phyloP scores from a whole-genome alignment of 2,113 vertebrate species.

The Symphodus melops region DNA sequence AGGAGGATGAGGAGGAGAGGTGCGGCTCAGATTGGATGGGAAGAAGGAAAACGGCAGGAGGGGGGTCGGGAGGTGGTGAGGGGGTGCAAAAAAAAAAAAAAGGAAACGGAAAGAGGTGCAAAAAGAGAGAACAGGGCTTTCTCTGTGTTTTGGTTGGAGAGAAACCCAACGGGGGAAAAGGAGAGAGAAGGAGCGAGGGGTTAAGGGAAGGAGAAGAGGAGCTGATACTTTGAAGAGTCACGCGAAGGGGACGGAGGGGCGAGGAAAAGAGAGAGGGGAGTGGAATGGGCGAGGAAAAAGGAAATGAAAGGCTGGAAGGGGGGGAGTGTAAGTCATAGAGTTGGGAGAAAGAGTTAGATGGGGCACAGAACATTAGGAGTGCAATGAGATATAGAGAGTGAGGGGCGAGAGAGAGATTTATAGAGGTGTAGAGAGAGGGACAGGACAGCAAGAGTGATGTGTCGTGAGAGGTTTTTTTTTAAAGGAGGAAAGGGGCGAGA shows the following conservation, averaged over 20 bases:
- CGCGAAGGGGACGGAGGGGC: slow-evolving; percentile 43
- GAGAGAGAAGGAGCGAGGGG: slow-evolving; percentile 50
- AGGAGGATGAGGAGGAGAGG: slow-evolving; percentile 39
- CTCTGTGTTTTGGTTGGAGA: slow-evolving; percentile 70
- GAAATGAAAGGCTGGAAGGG: slow-evolving; percentile 54
- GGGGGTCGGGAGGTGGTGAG: background rate
- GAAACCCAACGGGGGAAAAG: slow-evolving; percentile 63
- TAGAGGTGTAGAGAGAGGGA: slow-evolving; percentile 69
- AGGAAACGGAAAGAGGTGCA: slow-evolving; percentile 69
- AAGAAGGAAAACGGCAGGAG: slow-evolving; percentile 11
- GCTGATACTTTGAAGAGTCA: slow-evolving; percentile 71
- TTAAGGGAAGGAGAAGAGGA: slow-evolving; percentile 64
- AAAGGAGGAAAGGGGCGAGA: slow-evolving; percentile 46
- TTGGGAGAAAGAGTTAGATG: slow-evolving; percentile 67
- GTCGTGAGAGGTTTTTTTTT: slow-evolving; percentile 44
- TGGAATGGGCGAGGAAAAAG: background rate
- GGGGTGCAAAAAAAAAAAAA: slow-evolving; percentile 46
- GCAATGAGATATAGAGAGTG: slow-evolving; percentile 78
- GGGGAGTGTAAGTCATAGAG: slow-evolving; percentile 51
- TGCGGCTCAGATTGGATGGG: slow-evolving; percentile 61
- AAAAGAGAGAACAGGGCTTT: slow-evolving; percentile 77
- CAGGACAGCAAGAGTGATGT: slow-evolving; percentile 79
- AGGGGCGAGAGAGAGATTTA: slow-evolving; percentile 74
- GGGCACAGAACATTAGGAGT: slow-evolving; percentile 79
- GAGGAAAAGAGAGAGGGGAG: background rate